Base-by-base conservation (phyloP, 2,113 vertebrate genomes). In the Grus americana region DNA sequence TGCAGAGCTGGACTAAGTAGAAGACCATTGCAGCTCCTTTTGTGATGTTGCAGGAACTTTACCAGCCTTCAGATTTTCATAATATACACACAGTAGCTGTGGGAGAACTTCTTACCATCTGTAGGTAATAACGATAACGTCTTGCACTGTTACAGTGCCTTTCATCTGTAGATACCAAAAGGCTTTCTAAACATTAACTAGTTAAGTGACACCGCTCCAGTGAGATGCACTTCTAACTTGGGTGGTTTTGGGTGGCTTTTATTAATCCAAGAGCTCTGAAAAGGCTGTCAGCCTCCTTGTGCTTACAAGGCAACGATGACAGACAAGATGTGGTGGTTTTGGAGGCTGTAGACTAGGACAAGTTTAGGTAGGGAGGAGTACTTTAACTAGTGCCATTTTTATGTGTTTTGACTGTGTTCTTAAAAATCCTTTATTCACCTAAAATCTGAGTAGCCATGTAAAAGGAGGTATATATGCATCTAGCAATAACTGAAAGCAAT, bases 151-250 rank as follows among this genome's bases (percentile, higher is more conserved):
- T 78, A 78, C n/a, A 55, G 15, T 38, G 42, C 36, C 74, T 85
- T 92, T 96, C 52, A 91, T 81, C 80, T 89, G 40, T 30, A 34
- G 49, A 65, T 94, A 93, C 89, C 86, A 89, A 89, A 91, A 96
- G 24, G 27, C 49, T 92, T 91, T 94, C 83, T 92, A 89, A 94
- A 68, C 23, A 91, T 74, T 79, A 91, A 36, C 79, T 79, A 68
- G 52, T 81, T 92, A 95, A 86, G 67, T 79, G 73, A 32, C 42
- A 38, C 17, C 1, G 1, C 11, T 87, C 36, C 57, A 40, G 16
- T 32, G 70, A 84, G 61, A 80, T 14, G 17, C 22, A 12, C 16
- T 89, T 94, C 73, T 75, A 34, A 75, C 32, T 61, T 84, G 52
- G 22, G 24, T 76, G 36, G 7, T 68, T 78, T 79, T 79, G 57